Evolutionary conservation across 2,888 invertebrate genomes (phyloP), one percentile per base, ranked within the genome.

Genomic region (Nymphalis polychloros): DNA sequence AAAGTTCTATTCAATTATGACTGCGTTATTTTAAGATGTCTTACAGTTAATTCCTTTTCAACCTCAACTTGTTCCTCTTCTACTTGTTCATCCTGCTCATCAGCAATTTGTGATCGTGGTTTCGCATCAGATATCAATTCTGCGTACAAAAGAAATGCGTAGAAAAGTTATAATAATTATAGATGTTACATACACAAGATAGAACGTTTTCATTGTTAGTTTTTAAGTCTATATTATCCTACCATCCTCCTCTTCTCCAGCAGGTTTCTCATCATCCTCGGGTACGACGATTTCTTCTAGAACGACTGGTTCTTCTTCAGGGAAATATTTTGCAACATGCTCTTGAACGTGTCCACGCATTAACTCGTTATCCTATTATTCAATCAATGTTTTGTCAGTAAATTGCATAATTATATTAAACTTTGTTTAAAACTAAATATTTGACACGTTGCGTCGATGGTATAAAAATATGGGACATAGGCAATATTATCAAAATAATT

Each of bases 341-440:
- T 88, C 88, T 70, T 94, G 93, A 16, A 97, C 89, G 72, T 95
- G 93, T 0, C 80, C 86, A 1, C 89, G 87, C 87, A 97, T 95
- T 48, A 95, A 78, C 2, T 91, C 90, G 73, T 95, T 94, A 77
- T 97, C 97, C 95, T 95, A 69, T 55, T 50, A 48, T 16, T 27
- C 41, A 19, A 60, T 6, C 1, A n/a, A 61, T 8, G 13, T 19
- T n/a, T 52, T 13, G 0, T 52, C 23, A 52, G 1, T 52, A 23
- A 10, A 20, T 19, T 13, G 5, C 4, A 52, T 52, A 27, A 50
- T 19, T 8, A 31, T 6, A n/a, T 5, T 41, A 41, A 13, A 13
- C 2, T 41, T 27, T 41, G 2, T 13, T 41, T 41, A 2, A 13
- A 41, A 41, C 8, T 41, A 13, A 41, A 41, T 41, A 41, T 41